These are phyloP conservation scores for Metridium senile DNA, from an alignment of 92 coral and sea anemone species.

Conservation along the genomic window DNA sequence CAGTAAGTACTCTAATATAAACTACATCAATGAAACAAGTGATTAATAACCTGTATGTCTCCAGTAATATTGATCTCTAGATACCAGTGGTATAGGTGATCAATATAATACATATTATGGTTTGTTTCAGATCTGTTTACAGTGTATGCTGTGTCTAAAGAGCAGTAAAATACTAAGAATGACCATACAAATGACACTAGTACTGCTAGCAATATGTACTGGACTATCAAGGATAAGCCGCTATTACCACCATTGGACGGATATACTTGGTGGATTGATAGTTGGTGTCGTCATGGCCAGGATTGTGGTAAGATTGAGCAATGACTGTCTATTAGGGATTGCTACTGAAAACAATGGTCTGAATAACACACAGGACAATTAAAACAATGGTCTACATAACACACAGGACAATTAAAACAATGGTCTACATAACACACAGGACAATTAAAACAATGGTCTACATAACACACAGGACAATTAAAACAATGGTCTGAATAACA, in stretches of 20 bases:
- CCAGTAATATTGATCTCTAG: too few species aligned
- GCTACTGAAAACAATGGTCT: too few species aligned
- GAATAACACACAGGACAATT: too few species aligned
- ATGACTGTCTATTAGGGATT: too few species aligned
- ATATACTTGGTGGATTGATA: conserved; percentile 70
- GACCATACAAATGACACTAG: conserved; percentile 56
- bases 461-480: too few species aligned
- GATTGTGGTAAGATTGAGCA: conserved; percentile 45
- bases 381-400: too few species aligned
- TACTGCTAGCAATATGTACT: conserved; percentile 66
- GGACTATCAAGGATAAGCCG: conserved; percentile 80
- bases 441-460: too few species aligned
- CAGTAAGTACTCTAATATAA: conserved; percentile 52
- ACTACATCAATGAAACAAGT: background rate
- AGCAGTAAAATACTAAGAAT: conserved; percentile 63
- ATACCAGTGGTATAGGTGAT: too few species aligned
- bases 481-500: too few species aligned
- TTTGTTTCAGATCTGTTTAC: conserved; percentile 70
- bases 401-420: too few species aligned
- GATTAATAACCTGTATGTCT: background rate
- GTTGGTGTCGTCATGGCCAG: conserved; percentile 77
- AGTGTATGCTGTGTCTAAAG: conserved; percentile 41
- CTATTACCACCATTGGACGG: conserved; percentile 85
- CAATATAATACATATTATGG: too few species aligned
- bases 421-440: too few species aligned